Evolutionary conservation across 2,113 vertebrate genomes (phyloP).

Genomic region (Boleophthalmus pectinirostris): DNA sequence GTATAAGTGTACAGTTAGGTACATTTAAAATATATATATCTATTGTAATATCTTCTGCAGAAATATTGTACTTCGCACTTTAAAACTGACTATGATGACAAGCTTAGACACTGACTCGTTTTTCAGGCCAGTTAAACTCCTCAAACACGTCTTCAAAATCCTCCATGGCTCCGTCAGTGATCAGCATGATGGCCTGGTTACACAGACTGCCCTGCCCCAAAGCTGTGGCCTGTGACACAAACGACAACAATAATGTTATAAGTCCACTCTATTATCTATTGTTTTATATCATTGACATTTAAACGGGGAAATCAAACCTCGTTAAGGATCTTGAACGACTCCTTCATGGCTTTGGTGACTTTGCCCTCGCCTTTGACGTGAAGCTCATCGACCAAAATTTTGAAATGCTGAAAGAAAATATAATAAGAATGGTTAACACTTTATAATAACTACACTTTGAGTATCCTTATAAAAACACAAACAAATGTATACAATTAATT

Average conservation of each 20-base stretch:
- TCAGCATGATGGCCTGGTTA: constrained; percentile 97
- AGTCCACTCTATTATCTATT: not conserved
- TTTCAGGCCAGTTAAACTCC: constrained; percentile 92
- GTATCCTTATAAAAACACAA: no score
- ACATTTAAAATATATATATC: no score
- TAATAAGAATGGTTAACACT: not conserved
- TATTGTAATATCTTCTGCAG: no score
- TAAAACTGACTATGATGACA: no score
- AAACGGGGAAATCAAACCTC: constrained; percentile 76
- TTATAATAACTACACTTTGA: no score
- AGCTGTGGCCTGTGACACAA: constrained; percentile 61
- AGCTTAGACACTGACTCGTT: constrained; percentile 77
- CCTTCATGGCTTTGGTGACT: constrained; percentile 87
- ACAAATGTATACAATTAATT: no score
- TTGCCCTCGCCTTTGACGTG: constrained; percentile 91
- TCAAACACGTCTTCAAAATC: constrained; percentile 90
- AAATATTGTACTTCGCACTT: no score
- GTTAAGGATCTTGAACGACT: constrained; percentile 91
- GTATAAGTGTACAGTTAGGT: no score
- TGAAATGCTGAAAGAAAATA: constrained; percentile 85
- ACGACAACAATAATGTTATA: not conserved
- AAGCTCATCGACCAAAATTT: constrained; percentile 86
- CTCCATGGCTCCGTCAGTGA: constrained; percentile 94
- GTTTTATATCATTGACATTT: not conserved
- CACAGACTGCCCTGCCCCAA: constrained; percentile 88